These are phyloP conservation scores for Enteromius trimaculatus DNA, from an alignment of 2,797 vertebrate species.

Conservation along the genomic window DNA sequence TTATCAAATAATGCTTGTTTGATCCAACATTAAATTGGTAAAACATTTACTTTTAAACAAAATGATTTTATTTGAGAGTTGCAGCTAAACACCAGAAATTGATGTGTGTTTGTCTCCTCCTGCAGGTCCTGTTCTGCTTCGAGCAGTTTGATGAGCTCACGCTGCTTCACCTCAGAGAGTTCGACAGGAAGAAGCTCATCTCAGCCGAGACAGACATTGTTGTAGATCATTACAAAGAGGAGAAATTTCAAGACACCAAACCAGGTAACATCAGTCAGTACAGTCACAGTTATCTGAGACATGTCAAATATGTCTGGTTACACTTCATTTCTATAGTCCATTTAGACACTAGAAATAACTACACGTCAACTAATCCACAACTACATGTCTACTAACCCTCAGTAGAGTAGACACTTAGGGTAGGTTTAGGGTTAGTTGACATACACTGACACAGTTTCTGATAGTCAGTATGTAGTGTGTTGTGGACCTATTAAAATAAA, in stretches of 20 bases:
- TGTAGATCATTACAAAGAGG: slow-evolving; percentile 97
- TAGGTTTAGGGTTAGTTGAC: too few species aligned
- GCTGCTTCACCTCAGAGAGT: slow-evolving; percentile 91
- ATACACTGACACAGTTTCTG: too few species aligned
- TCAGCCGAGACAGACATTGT: slow-evolving; percentile 97
- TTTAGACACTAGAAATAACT: too few species aligned
- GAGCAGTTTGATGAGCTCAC: slow-evolving; percentile 98
- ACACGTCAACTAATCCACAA: too few species aligned
- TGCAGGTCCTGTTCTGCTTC: slow-evolving; percentile 95
- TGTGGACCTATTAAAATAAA: too few species aligned
- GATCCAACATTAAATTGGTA: not conserved
- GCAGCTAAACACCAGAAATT: not conserved
- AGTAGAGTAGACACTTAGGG: too few species aligned
- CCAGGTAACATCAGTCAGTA: slow-evolving; percentile 74
- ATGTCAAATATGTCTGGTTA: not conserved
- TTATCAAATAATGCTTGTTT: not conserved
- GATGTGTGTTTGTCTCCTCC: slow-evolving; percentile 2
- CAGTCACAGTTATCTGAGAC: not conserved
- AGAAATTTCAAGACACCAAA: slow-evolving; percentile 85
- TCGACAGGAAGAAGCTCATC: slow-evolving; percentile 95
- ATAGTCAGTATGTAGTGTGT: too few species aligned
- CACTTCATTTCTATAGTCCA: too few species aligned
- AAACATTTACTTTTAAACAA: not conserved
- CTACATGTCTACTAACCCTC: too few species aligned
- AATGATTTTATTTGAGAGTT: not conserved